These are phyloP conservation scores for Garra rufa DNA, from an alignment of 2,113 vertebrate genomes.

Conservation along the genomic window DNA sequence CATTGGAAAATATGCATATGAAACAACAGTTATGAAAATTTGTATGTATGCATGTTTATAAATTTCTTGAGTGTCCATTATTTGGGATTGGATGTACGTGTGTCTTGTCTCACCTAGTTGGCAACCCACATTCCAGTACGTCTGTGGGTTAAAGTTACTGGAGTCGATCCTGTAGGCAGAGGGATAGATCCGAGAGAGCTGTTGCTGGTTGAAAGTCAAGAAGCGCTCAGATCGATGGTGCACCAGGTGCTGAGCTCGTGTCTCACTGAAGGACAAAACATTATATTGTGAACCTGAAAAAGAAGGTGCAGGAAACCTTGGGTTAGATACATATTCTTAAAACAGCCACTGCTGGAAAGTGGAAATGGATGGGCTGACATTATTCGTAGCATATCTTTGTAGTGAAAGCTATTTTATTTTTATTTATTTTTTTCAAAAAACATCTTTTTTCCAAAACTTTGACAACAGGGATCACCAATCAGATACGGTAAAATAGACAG, in stretches of 20 bases:
- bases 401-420: not conserved
- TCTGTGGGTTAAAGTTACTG: conserved; percentile 96
- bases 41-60: not conserved
- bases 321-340: not conserved
- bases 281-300: conserved; percentile 86
- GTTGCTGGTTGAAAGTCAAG: conserved; percentile 92
- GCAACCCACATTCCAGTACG: conserved; percentile 96
- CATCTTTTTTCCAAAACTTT: not conserved
- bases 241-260: conserved; percentile 89
- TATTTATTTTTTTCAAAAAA: not conserved
- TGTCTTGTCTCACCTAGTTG: conserved; percentile 83
- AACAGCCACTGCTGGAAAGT: not conserved
- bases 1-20: not conserved
- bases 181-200: conserved; percentile 94
- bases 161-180: conserved; percentile 97
- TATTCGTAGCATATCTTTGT: not conserved
- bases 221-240: conserved; percentile 92
- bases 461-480: not conserved
- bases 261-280: conserved; percentile 95
- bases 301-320: not conserved
- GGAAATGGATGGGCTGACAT: not conserved
- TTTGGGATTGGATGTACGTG: not conserved
- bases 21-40: not conserved
- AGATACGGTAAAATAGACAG: not conserved
- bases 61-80: not conserved